Evolutionary conservation across 2,888 invertebrate species (phyloP), one percentile per base, ranked within the genome.

Genomic region (Papilio demoleus): DNA sequence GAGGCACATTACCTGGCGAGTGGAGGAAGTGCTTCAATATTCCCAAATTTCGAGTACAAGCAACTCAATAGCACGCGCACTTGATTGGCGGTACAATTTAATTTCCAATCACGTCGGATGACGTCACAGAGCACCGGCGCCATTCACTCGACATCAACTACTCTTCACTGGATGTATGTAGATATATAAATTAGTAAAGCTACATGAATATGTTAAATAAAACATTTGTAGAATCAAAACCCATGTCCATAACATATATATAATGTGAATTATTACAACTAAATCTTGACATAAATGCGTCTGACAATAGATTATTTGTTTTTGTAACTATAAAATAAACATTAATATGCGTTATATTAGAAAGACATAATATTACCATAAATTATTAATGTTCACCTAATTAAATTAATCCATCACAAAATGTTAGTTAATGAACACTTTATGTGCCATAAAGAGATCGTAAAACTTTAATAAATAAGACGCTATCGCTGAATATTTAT

Each of bases 61-160:
- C 70, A 70, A 74, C 71, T 77, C 74, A 75, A 75, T 73, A 76
- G 67, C 76, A 74, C 73, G 72, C 73, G 71, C 66, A 66, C 78
- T 81, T 79, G 79, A 83, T 83, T 79, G 81, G 75, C 77, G 76
- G 81, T 76, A 81, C 80, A 84, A 86, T 86, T 87, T 81, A 84
- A 86, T 86, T 85, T 85, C 79, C 85, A 82, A 83, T 84, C 79
- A 80, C 72, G 77, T 70, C 77, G 78, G 75, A 74, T 77, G 76
- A 77, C 75, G 76, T 75, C 72, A 72, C 71, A 67, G 71, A 73
- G 75, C 70, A 73, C 73, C 74, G 72, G 72, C 73, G 72, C 74
- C 71, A 75, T 77, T 75, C 77, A 72, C 77, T 79, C 79, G 82
- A 76, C 81, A 81, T 78, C 76, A 78, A 80, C 74, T 75, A 77